Conservation (phyloP, 2,888 invertebrate species). For the Plebejus anna region DNA sequence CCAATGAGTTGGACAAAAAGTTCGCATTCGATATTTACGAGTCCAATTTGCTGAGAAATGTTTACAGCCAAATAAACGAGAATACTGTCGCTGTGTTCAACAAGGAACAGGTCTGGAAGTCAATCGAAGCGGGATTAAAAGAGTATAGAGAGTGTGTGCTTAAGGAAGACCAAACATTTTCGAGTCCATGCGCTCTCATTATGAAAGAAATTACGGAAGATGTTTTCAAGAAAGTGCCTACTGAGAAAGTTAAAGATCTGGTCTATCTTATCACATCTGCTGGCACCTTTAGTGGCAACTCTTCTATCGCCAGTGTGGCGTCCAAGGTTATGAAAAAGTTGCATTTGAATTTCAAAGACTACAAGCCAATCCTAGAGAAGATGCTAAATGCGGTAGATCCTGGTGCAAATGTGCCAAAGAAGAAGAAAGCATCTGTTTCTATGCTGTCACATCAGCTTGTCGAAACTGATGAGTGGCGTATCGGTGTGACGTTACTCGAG, state of each 20-base stretch:
- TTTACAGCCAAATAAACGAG: slow-evolving; percentile 79
- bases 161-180: slow-evolving; percentile 55
- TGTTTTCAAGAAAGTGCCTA: slow-evolving; percentile 74
- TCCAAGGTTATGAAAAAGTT: slow-evolving; percentile 84
- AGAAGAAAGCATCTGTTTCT: slow-evolving; percentile 63
- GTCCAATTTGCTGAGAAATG: slow-evolving; percentile 74
- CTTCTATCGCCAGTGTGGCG: slow-evolving; percentile 80
- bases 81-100: slow-evolving; percentile 64
- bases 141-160: slow-evolving; percentile 71
- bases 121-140: slow-evolving; percentile 77
- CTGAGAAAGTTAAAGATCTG: slow-evolving; percentile 65
- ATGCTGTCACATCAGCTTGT: slow-evolving; percentile 81
- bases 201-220: slow-evolving; percentile 79
- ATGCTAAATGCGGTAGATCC: slow-evolving; percentile 80
- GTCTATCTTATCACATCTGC: slow-evolving; percentile 77
- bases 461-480: slow-evolving; percentile 86
- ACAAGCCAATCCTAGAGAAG: slow-evolving; percentile 77
- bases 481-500: slow-evolving; percentile 89
- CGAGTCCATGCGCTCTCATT: slow-evolving; percentile 70
- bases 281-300: slow-evolving; percentile 79
- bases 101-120: slow-evolving; percentile 75
- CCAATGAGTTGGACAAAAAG: slow-evolving; percentile 46
- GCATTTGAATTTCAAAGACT: slow-evolving; percentile 80
- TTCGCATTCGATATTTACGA: slow-evolving; percentile 70
- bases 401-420: slow-evolving; percentile 53